phyloP scores from a whole-genome alignment of 92 coral and sea anemone species.

The Desmophyllum pertusum region DNA sequence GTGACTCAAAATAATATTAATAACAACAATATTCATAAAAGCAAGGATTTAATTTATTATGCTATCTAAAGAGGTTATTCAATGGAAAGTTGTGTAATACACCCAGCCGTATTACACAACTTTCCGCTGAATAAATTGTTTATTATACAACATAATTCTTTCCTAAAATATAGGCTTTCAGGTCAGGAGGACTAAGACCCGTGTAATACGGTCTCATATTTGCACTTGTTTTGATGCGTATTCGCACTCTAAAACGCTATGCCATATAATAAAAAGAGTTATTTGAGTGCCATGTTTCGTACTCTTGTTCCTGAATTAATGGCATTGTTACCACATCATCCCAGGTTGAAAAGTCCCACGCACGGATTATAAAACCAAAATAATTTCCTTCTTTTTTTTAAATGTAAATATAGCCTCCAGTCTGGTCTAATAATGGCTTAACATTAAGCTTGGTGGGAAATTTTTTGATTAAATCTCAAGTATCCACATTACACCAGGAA shows the following conservation, averaged over 20 bases:
- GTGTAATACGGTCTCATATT: too few relatives aligned
- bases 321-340: neutral
- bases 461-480: neutral
- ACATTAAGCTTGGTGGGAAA: conserved; percentile 11
- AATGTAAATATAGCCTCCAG: neutral
- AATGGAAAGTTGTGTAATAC: too few relatives aligned
- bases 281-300: neutral
- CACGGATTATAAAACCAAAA: neutral
- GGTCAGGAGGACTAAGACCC: too few relatives aligned
- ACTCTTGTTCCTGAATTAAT: neutral
- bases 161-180: too few relatives aligned
- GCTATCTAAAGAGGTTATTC: too few relatives aligned
- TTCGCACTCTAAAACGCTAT: too few relatives aligned
- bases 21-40: neutral
- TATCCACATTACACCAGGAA: neutral
- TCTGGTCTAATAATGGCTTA: conserved; percentile 9
- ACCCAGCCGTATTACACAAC: too few relatives aligned
- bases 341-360: neutral
- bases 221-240: too few relatives aligned
- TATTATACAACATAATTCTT: too few relatives aligned
- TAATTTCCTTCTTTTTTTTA: conserved; percentile 7
- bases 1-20: too few relatives aligned
- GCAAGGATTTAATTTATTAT: neutral
- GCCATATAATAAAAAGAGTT: too few relatives aligned
- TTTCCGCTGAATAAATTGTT: too few relatives aligned